A percentile compares a stretch with the other conserved stretches of the same genome.
These are phyloP conservation scores for Temnothorax longispinosus DNA, from an alignment of 1,140 invertebrate genomes.

Conservation along the genomic window DNA sequence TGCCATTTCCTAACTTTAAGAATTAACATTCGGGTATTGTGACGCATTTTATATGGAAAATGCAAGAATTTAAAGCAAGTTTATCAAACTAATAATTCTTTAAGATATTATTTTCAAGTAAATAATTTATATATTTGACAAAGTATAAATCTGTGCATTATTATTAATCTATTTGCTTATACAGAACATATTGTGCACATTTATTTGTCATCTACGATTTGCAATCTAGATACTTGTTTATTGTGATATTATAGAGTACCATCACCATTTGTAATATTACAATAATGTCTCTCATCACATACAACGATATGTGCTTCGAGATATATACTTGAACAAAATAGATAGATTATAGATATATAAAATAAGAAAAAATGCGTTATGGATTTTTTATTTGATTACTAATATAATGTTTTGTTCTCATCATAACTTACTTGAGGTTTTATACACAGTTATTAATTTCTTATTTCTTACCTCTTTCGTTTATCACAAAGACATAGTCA, in stretches of 20 bases:
- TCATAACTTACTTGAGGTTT: neutral
- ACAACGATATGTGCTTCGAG: neutral
- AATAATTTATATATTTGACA: neutral
- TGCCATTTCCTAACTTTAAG: neutral
- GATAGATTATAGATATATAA: neutral
- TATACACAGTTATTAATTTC: neutral
- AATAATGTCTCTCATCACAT: neutral
- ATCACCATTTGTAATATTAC: neutral
- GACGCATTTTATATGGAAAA: neutral
- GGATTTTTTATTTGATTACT: conserved; percentile 9
- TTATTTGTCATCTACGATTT: neutral
- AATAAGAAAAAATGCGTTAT: neutral
- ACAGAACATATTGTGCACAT: neutral
- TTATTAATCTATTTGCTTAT: conserved; percentile 17
- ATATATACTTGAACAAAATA: neutral
- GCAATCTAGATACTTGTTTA: conserved; percentile 30
- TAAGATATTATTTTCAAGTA: neutral
- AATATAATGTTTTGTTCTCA: neutral
- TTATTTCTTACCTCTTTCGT: neutral
- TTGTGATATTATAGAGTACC: neutral
- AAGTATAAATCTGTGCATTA: neutral
- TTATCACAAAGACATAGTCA: neutral
- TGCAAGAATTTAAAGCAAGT: neutral
- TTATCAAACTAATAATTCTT: neutral
- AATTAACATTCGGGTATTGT: conserved; percentile 2